Evolutionary conservation across 2,113 vertebrate species (phyloP), one percentile per base, ranked within the genome.

Genomic region (Salvelinus sp.): DNA sequence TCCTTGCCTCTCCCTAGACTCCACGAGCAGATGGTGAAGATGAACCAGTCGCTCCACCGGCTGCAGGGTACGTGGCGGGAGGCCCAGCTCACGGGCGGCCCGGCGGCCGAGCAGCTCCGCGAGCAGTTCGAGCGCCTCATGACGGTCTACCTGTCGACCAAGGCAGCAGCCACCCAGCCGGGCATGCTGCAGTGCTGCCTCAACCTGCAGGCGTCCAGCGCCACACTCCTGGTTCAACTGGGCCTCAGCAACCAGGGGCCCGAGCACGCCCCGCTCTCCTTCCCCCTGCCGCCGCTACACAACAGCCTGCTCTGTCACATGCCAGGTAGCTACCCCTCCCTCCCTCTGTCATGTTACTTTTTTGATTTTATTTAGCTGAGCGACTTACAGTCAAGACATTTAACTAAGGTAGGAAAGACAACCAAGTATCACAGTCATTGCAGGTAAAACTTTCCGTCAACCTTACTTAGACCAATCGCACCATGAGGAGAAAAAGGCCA

Each of bases 21-120:
- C 84, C 97, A 99, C 0, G 97, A 98, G 86, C 97, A 98, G 92
- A 98, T 99, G 96, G 96, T 99, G 72, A 99, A 98, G 93, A 96
- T 98, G 92, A 99, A 98, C 93, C 98, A 99, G 91, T 96, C 95
- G 75, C 95, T 99, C 78, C 98, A 99, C 86, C 95, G 96, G 89
- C 95, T 99, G 74, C 98, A 99, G 91, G 94, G 96, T 50, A 95
- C 97, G 0, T 99, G 96, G 95, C 94, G 97, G 68, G 97, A 99
- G 48, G 97, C 98, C 73, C 97, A 98, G 91, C 95, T 96, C 10
- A 92, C 92, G 62, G 94, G 95, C 72, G 97, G 89, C 81, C 94
- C 97, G 0, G 93, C 95, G 50, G 93, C 95, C 0, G 96, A 98
- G 79, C 93, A 92, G 85, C 94, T 99, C 68, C 91, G 96, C 75